These are phyloP conservation scores for Chelonoidis abingdonii DNA, from an alignment of 2,113 vertebrate species.

Conservation along the genomic window DNA sequence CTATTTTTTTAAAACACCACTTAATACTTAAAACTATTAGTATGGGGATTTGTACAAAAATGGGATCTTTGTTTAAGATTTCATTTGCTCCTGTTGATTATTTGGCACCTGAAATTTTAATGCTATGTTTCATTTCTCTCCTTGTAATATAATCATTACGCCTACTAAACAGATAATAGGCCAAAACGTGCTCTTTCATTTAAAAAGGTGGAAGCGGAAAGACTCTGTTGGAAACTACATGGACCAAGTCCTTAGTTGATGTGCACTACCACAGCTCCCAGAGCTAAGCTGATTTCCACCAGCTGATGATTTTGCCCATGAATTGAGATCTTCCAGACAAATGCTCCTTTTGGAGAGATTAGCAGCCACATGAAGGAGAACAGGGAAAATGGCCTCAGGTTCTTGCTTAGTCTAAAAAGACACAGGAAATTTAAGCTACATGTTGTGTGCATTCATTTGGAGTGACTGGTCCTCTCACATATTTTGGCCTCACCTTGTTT, in stretches of 20 bases:
- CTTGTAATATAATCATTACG: constrained; percentile 28
- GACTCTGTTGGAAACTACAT: constrained; percentile 19
- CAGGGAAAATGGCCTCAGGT: background rate
- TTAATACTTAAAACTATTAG: constrained; percentile 19
- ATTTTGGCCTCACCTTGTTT: accelerated
- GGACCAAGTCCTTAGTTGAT: background rate
- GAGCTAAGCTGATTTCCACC: background rate
- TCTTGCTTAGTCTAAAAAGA: background rate
- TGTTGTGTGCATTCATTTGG: background rate
- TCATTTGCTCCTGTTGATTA: background rate
- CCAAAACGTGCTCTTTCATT: constrained; percentile 17
- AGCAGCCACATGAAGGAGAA: background rate
- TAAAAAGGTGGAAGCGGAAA: constrained; percentile 32
- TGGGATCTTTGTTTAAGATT: background rate
- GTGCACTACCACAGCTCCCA: background rate
- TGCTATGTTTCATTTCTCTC: constrained; percentile 20
- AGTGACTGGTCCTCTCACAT: background rate
- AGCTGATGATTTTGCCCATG: background rate
- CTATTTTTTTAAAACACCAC: constrained; percentile 2
- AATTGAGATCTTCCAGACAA: background rate
- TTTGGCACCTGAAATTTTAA: constrained; percentile 18
- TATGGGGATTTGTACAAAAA: constrained; percentile 27
- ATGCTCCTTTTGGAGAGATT: background rate
- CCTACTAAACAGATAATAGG: constrained; percentile 32
- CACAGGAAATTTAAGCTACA: accelerated